Conservation (phyloP, 2,888 invertebrate genomes). For the Xanthorhoe spadicearia region DNA sequence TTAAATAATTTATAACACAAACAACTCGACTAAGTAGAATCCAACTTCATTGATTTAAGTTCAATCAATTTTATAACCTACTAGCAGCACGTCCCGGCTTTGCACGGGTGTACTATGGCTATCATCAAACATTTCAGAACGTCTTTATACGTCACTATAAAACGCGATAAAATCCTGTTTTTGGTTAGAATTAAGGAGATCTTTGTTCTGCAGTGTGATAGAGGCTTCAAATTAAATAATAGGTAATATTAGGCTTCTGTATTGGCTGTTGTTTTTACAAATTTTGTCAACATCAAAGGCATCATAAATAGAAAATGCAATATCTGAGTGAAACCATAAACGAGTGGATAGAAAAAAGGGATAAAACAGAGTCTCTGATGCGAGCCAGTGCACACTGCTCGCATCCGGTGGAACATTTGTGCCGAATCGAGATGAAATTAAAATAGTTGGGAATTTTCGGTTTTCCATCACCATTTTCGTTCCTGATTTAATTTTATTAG, state of each 20-base stretch:
- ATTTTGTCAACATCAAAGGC: constrained; percentile 6
- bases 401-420: constrained; percentile 16
- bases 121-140: no score
- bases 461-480: neutral
- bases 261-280: neutral
- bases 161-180: no score
- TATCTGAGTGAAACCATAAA: constrained; percentile 18
- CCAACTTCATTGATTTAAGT: no score
- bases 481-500: neutral
- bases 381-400: constrained; percentile 24
- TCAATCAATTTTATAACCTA: no score
- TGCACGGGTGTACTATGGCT: no score
- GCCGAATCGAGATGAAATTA: constrained; percentile 17
- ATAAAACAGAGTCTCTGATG: constrained; percentile 22
- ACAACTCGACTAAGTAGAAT: no score
- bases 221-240: neutral
- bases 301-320: constrained; percentile 15
- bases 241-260: neutral
- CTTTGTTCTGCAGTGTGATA: no score
- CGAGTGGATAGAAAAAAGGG: constrained; percentile 40
- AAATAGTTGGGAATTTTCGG: constrained; percentile 9
- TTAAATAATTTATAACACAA: no score
- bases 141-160: no score
- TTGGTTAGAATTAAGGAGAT: no score
- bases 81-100: no score